Percentiles rank a stretch among this genome's conserved stretches.
Conservation (phyloP, 2,797 vertebrate species). For the Oreonectes daqikongensis region DNA sequence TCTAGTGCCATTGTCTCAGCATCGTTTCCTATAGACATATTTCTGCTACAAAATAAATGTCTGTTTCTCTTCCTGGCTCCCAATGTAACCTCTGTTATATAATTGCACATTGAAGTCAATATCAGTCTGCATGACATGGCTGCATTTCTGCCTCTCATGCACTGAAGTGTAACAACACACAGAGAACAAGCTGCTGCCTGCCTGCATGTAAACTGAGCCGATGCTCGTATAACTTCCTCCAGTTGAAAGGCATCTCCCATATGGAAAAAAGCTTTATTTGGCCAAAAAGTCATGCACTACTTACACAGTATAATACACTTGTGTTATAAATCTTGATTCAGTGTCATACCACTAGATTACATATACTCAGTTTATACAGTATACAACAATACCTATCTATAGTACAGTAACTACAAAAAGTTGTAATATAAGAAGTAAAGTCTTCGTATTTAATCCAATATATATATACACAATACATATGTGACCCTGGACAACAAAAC, state of each 20-base stretch:
- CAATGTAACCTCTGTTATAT: constrained; percentile 45
- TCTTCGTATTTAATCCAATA: too few species aligned
- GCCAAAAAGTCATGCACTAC: not conserved
- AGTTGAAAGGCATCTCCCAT: not conserved
- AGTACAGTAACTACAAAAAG: not conserved
- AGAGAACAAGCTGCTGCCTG: constrained; percentile 46
- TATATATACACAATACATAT: too few species aligned
- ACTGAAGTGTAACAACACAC: constrained; percentile 64
- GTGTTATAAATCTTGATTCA: not conserved
- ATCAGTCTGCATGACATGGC: constrained; percentile 57
- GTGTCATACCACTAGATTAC: not conserved
- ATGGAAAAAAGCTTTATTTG: constrained; percentile 1
- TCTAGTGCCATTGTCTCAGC: not conserved
- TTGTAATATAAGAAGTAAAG: too few species aligned
- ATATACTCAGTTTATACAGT: not conserved
- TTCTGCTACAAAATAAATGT: not conserved
- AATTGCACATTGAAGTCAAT: constrained; percentile 59
- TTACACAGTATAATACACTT: not conserved
- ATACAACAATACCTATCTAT: not conserved
- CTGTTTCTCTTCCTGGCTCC: not conserved
- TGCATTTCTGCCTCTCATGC: constrained; percentile 65
- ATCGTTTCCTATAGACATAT: not conserved
- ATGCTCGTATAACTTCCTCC: constrained; percentile 6
- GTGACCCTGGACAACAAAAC: too few species aligned
- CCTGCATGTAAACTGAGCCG: constrained; percentile 32